Evolutionary conservation across 2,113 vertebrate species (phyloP).

Genomic region (Spermophilus dauricus): DNA sequence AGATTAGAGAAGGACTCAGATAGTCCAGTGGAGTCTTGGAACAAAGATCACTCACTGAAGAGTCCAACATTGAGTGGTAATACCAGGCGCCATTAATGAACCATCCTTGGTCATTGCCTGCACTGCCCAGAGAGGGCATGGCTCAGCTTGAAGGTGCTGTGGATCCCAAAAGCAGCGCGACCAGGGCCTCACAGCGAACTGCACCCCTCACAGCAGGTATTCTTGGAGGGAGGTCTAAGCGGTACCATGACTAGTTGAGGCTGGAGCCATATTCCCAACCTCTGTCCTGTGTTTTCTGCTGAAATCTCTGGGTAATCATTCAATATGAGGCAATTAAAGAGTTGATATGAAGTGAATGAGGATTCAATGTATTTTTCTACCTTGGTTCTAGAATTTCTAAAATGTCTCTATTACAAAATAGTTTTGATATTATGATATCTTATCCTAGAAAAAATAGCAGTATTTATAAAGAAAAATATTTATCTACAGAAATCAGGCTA

Average conservation of each 20-base stretch:
- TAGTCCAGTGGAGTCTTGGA: not conserved
- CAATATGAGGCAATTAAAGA: not conserved
- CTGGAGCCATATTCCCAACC: not conserved
- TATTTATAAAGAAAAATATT: not conserved
- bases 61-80: not conserved
- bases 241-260: not conserved
- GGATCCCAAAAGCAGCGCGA: not conserved
- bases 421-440: not conserved
- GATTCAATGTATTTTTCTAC: not conserved
- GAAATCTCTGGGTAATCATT: not conserved
- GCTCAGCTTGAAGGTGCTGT: not conserved
- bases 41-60: not conserved
- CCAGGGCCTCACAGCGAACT: no score
- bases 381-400: not conserved
- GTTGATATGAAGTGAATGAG: not conserved
- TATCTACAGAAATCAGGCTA: not conserved
- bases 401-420: not conserved
- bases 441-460: not conserved
- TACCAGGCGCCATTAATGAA: rapidly evolving
- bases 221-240: not conserved
- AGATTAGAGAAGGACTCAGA: not conserved
- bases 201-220: not conserved
- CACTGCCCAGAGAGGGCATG: not conserved
- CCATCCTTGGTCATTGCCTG: not conserved
- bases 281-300: not conserved